Percentiles rank a stretch among this genome's conserved stretches.
Conservation (phyloP, 1,140 invertebrate species). For the Prorops nasuta region DNA sequence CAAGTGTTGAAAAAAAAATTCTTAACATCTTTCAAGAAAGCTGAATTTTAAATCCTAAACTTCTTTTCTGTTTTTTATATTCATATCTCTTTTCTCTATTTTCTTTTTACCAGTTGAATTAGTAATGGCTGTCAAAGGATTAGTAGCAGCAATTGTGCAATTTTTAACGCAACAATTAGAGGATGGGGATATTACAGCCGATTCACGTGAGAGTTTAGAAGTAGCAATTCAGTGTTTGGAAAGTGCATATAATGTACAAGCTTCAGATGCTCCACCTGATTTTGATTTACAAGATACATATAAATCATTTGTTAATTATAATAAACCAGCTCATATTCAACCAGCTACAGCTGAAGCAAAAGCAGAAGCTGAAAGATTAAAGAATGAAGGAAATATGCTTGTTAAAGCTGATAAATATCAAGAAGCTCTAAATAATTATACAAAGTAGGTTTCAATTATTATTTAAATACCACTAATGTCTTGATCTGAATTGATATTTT, state of each 20-base stretch:
- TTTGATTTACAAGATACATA: constrained; percentile 54
- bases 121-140: constrained; percentile 43
- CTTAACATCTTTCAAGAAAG: too few relatives aligned
- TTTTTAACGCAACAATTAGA: constrained; percentile 52
- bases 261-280: constrained; percentile 52
- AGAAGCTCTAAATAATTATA: constrained; percentile 80
- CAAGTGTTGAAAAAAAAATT: too few relatives aligned
- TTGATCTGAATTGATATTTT: background rate
- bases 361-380: constrained; percentile 71
- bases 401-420: constrained; percentile 79
- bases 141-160: constrained; percentile 49
- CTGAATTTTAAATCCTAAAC: too few relatives aligned
- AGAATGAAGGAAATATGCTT: constrained; percentile 82
- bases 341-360: constrained; percentile 58
- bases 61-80: too few relatives aligned
- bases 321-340: constrained; percentile 11
- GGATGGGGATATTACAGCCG: constrained; percentile 53
- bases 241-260: constrained; percentile 70
- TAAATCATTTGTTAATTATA: constrained; percentile 50
- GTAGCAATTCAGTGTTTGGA: constrained; percentile 84
- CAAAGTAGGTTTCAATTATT: constrained; percentile 60
- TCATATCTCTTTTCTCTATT: too few relatives aligned
- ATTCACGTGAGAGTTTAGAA: constrained; percentile 78
- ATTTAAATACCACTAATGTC: background rate
- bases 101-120: too few relatives aligned